phyloP scores from a whole-genome alignment of 1,140 invertebrate genomes.

The Paraescarpia echinospica region DNA sequence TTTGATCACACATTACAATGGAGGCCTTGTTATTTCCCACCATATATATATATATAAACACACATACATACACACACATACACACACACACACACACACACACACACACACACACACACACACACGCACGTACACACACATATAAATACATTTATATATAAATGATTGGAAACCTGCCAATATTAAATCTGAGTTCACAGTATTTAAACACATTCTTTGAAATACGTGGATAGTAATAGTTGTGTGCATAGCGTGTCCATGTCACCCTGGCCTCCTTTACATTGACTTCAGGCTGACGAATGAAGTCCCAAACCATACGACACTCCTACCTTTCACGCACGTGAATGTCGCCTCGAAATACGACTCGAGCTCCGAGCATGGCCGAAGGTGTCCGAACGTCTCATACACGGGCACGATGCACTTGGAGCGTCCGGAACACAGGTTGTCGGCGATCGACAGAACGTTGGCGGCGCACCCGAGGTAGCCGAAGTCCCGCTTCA shows the following conservation, averaged over 20 bases:
- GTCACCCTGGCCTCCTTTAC: too few relatives aligned
- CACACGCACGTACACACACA: too few relatives aligned
- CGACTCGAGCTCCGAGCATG: neutral
- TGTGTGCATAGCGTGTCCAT: too few relatives aligned
- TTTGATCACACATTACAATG: neutral
- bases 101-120: too few relatives aligned
- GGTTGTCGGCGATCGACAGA: neutral
- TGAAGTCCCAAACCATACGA: neutral
- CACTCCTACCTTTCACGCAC: neutral
- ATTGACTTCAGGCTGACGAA: neutral
- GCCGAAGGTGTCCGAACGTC: neutral
- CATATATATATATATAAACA: too few relatives aligned
- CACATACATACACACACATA: too few relatives aligned
- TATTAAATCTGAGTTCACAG: too few relatives aligned
- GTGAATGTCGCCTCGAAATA: neutral
- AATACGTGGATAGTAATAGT: too few relatives aligned
- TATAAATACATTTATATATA: too few relatives aligned
- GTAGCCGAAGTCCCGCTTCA: neutral
- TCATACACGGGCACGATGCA: neutral
- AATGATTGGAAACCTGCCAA: too few relatives aligned
- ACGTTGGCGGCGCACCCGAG: neutral
- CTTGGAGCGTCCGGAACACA: neutral
- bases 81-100: too few relatives aligned
- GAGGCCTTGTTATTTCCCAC: neutral
- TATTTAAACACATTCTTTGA: too few relatives aligned